Evolutionary conservation across 2,113 vertebrate genomes (phyloP).

Genomic region (Gobiocypris rarus): DNA sequence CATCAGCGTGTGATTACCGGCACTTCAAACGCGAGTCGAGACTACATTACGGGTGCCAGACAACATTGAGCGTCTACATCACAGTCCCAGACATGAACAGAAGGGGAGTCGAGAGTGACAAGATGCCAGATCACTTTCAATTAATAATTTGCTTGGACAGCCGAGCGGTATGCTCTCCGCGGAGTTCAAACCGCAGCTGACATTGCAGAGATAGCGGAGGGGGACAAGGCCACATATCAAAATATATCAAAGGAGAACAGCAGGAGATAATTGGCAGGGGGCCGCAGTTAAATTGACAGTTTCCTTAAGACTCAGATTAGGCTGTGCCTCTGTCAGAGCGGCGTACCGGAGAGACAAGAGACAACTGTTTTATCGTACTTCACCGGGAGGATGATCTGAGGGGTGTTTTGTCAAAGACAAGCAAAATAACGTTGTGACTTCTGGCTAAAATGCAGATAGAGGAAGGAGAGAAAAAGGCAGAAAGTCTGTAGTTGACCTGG

Average conservation of each 20-base stretch:
- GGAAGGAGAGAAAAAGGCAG: neutral
- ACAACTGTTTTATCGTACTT: slow-evolving; percentile 44
- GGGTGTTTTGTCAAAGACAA: slow-evolving; percentile 35
- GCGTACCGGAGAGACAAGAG: slow-evolving; percentile 46
- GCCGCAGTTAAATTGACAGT: slow-evolving; percentile 47
- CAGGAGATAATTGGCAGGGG: slow-evolving; percentile 51
- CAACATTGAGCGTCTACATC: slow-evolving; percentile 5
- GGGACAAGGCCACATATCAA: slow-evolving; percentile 28
- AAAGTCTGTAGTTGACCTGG: too few species aligned
- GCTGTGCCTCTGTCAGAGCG: slow-evolving; percentile 19
- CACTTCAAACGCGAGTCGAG: neutral
- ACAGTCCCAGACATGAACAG: slow-evolving; percentile 6
- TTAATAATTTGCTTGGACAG: slow-evolving; percentile 47
- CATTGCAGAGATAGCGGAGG: slow-evolving; percentile 31
- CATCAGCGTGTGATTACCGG: slow-evolving; percentile 11
- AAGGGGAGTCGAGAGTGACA: slow-evolving; percentile 20
- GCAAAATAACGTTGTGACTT: neutral
- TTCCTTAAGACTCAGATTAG: slow-evolving; percentile 51
- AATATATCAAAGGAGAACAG: slow-evolving; percentile 49
- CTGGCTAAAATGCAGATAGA: neutral
- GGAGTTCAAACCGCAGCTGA: slow-evolving; percentile 50
- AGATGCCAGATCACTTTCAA: slow-evolving; percentile 43
- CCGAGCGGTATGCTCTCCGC: neutral
- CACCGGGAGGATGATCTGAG: slow-evolving; percentile 43
- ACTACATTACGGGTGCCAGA: neutral